Conservation (phyloP, 2,113 vertebrate genomes). For the Neodon shergylaensis region DNA sequence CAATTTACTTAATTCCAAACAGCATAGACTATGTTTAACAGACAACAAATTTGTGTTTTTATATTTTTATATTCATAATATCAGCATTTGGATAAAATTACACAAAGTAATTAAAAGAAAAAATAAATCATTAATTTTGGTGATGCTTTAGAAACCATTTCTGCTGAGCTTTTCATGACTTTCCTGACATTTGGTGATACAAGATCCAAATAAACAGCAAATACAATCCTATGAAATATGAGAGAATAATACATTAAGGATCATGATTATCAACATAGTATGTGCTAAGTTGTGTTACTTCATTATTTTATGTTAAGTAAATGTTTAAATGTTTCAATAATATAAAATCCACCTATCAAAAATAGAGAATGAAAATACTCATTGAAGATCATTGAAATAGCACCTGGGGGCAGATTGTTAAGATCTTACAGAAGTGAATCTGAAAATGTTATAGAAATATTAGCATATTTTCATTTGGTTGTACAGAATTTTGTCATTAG, state of each 20-base stretch:
- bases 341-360: not conserved
- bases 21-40: too few species aligned
- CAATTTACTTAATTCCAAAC: not conserved
- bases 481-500: not conserved
- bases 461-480: not conserved
- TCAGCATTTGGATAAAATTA: not conserved
- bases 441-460: not conserved
- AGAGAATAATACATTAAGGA: not conserved
- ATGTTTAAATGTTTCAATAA: not conserved
- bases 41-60: not conserved
- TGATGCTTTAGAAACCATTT: not conserved
- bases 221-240: too few species aligned
- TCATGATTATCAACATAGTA: not conserved
- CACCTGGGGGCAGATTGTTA: not conserved
- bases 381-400: not conserved
- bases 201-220: not conserved
- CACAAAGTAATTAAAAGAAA: not conserved
- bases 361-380: not conserved
- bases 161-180: rapidly evolving
- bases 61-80: not conserved
- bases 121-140: not conserved
- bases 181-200: not conserved
- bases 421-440: not conserved
- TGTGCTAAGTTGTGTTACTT: not conserved
- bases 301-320: not conserved